These are phyloP conservation scores for Euphydryas editha DNA, from an alignment of 2,888 invertebrate species.

Conservation along the genomic window DNA sequence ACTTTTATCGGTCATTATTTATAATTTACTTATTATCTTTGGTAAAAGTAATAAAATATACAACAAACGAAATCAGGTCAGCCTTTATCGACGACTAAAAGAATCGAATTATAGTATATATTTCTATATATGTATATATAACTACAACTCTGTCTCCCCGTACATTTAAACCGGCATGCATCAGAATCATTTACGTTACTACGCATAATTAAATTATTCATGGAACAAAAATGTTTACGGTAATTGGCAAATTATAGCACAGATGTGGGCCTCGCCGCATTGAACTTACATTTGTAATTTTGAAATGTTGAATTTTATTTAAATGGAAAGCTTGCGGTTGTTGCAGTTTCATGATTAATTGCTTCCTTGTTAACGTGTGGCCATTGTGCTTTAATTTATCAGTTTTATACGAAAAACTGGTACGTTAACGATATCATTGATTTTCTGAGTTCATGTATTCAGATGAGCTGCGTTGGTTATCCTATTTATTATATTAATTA, in stretches of 20 bases:
- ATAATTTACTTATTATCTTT: too few species aligned
- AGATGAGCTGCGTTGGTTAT: neutral
- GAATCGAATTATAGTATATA: too few species aligned
- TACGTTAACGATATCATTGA: constrained; percentile 32
- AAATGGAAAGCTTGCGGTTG: constrained; percentile 40
- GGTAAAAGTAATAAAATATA: too few species aligned
- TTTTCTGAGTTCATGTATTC: constrained; percentile 20
- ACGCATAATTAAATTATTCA: constrained; percentile 16
- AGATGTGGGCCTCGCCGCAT: constrained; percentile 38
- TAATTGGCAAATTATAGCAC: constrained; percentile 33
- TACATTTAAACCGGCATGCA: neutral
- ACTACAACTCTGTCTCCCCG: neutral
- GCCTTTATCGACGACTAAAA: too few species aligned
- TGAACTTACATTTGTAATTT: constrained; percentile 37
- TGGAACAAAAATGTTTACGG: constrained; percentile 34
- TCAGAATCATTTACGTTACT: constrained; percentile 1
- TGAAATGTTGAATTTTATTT: constrained; percentile 42
- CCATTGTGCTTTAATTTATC: constrained; percentile 40
- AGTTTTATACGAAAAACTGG: constrained; percentile 33
- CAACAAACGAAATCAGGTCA: too few species aligned
- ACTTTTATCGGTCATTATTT: too few species aligned
- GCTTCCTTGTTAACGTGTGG: constrained; percentile 45
- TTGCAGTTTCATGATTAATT: constrained; percentile 43
- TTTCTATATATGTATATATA: too few species aligned
- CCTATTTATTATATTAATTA: neutral